Conservation (phyloP, 2,888 invertebrate species). For the Timandra comae region DNA sequence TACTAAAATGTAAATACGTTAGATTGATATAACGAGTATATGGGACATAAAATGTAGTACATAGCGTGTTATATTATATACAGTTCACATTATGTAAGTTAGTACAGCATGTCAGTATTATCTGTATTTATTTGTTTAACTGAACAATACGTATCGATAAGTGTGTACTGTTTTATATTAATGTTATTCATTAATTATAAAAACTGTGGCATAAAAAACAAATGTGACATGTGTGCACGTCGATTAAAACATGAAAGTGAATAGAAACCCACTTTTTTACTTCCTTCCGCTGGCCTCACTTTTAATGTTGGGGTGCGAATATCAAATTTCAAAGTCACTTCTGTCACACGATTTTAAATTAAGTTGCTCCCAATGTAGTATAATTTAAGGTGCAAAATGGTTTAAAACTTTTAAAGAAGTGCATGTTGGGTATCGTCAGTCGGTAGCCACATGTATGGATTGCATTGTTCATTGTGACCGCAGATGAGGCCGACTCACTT, state of each 20-base stretch:
- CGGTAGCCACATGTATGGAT: slow-evolving; percentile 70
- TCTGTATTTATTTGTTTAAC: no score
- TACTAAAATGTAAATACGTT: no score
- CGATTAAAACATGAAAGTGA: slow-evolving; percentile 68
- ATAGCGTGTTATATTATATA: no score
- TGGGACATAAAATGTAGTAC: no score
- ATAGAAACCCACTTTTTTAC: slow-evolving; percentile 65
- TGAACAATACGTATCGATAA: no score
- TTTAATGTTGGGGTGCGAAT: slow-evolving; percentile 67
- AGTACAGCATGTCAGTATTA: no score
- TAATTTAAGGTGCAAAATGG: slow-evolving; percentile 26
- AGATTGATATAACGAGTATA: no score
- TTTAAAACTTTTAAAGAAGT: slow-evolving; percentile 25
- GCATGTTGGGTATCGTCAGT: slow-evolving; percentile 45
- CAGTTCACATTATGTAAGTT: no score
- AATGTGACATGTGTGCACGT: slow-evolving; percentile 53
- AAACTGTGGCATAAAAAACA: slow-evolving; percentile 22
- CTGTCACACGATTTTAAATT: slow-evolving; percentile 17
- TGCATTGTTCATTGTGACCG: slow-evolving; percentile 65
- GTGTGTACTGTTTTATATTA: no score
- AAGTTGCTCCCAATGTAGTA: slow-evolving; percentile 13
- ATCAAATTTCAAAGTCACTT: slow-evolving; percentile 60
- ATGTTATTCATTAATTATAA: no score
- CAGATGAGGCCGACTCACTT: slow-evolving; percentile 44
- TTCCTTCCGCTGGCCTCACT: slow-evolving; percentile 74